Evolutionary conservation across 1,140 invertebrate genomes (phyloP).

Genomic region (Aphis craccivora): DNA sequence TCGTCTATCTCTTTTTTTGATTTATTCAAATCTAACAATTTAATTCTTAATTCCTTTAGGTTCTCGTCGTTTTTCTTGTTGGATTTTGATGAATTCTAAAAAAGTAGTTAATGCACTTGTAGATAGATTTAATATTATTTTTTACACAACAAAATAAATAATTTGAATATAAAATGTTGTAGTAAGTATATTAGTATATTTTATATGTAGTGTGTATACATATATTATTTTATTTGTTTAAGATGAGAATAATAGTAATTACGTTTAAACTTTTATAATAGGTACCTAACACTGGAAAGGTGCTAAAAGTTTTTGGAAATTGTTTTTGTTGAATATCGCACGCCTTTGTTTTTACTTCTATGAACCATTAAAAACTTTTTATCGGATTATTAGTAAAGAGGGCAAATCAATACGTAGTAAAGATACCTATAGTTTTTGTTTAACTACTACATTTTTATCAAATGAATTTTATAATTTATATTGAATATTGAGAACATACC

Average conservation of each 20-base stretch:
- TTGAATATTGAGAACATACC: constrained; percentile 43
- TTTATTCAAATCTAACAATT: constrained; percentile 12
- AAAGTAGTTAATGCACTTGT: neutral
- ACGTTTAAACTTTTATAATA: constrained; percentile 43
- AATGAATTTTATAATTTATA: constrained; percentile 7
- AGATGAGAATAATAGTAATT: constrained; percentile 49
- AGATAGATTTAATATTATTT: neutral
- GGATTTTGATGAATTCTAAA: constrained; percentile 35
- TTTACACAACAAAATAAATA: neutral
- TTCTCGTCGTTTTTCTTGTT: constrained; percentile 5
- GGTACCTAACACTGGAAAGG: too few species aligned
- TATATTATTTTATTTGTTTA: neutral
- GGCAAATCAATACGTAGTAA: constrained; percentile 60
- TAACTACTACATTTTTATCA: neutral
- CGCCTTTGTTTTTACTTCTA: neutral
- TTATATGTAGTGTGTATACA: neutral
- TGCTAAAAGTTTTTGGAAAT: constrained; percentile 39
- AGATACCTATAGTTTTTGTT: neutral
- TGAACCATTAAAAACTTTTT: constrained; percentile 57
- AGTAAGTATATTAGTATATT: neutral
- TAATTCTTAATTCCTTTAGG: constrained; percentile 22
- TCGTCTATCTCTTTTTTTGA: constrained; percentile 44
- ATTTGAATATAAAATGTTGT: neutral
- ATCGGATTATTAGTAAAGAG: constrained; percentile 54
- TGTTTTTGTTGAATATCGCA: constrained; percentile 49